Evolutionary conservation across 37 sponge, comb jelly and placozoan species (phyloP).

Genomic region (Ephydatia muelleri): DNA sequence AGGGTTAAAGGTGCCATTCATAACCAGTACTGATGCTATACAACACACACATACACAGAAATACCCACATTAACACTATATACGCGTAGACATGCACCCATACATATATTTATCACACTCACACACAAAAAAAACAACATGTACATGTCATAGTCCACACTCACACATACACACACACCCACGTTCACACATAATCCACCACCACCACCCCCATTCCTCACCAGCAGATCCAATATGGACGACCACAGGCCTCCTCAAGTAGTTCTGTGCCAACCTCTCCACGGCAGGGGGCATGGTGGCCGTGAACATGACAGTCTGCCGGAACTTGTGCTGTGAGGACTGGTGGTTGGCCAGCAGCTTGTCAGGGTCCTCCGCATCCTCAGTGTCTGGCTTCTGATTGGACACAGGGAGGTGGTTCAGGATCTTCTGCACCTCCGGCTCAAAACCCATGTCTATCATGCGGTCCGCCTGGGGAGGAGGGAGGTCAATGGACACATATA

Average conservation of each 20-base stretch:
- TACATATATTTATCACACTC: neutral
- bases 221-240: slow-evolving; percentile 96
- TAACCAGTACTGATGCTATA: neutral
- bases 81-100: neutral
- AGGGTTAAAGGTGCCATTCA: neutral
- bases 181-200: neutral
- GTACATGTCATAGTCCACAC: neutral
- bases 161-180: neutral
- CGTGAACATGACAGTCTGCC: slow-evolving; percentile 99
- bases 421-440: slow-evolving; percentile 97
- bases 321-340: slow-evolving; percentile 83
- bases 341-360: slow-evolving; percentile 78
- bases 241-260: slow-evolving; percentile 92
- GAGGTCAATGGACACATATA: neutral
- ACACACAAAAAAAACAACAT: neutral
- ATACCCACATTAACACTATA: neutral
- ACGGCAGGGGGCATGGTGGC: slow-evolving; percentile 99
- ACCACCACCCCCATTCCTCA: slow-evolving; percentile 3
- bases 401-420: slow-evolving; percentile 89
- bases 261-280: slow-evolving; percentile 89
- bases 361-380: slow-evolving; percentile 91
- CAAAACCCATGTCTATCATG: slow-evolving; percentile 99
- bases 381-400: slow-evolving; percentile 85
- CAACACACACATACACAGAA: neutral
- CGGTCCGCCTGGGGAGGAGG: slow-evolving; percentile 77